phyloP scores from a whole-genome alignment of 64 coral and sea anemone species.

The Pocillopora verrucosa region DNA sequence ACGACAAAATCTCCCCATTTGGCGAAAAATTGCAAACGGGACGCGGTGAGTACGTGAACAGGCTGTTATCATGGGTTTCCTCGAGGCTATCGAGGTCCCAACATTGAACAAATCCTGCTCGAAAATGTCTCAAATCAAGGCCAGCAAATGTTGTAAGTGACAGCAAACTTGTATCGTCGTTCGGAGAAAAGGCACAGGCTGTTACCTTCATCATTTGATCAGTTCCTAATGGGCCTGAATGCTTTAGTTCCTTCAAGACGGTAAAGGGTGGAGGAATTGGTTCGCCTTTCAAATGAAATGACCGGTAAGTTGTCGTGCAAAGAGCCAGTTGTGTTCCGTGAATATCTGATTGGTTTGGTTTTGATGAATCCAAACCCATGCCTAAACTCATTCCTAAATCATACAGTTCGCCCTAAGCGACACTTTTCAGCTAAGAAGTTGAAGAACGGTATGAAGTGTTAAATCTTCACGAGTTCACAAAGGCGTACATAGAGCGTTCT shows the following conservation, averaged over 20 bases:
- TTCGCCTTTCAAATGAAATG: conserved; percentile 23
- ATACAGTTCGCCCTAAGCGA: background rate
- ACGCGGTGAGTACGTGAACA: conserved; percentile 61
- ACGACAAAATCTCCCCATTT: conserved; percentile 29
- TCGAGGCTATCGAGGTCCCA: conserved; percentile 46
- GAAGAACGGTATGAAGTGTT: background rate
- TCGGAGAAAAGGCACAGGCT: conserved; percentile 69
- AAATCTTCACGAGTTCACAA: too few relatives aligned
- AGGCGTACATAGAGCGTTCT: too few relatives aligned
- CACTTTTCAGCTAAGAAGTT: background rate
- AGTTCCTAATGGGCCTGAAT: conserved; percentile 53
- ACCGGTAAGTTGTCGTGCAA: conserved; percentile 11
- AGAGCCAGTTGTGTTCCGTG: background rate
- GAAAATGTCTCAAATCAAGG: background rate
- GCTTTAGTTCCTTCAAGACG: conserved; percentile 64
- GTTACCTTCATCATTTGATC: conserved; percentile 63
- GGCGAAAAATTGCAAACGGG: conserved; percentile 55
- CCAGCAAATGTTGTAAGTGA: conserved; percentile 67
- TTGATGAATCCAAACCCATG: conserved; percentile 20
- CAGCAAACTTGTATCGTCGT: conserved; percentile 71
- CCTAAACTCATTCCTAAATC: background rate
- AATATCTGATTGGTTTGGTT: background rate
- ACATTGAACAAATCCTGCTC: conserved; percentile 63
- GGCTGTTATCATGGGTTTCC: conserved; percentile 27
- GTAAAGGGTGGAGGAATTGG: conserved; percentile 54